Base-by-base conservation (phyloP, 2,888 invertebrate genomes). In the Aporophyla nigra region DNA sequence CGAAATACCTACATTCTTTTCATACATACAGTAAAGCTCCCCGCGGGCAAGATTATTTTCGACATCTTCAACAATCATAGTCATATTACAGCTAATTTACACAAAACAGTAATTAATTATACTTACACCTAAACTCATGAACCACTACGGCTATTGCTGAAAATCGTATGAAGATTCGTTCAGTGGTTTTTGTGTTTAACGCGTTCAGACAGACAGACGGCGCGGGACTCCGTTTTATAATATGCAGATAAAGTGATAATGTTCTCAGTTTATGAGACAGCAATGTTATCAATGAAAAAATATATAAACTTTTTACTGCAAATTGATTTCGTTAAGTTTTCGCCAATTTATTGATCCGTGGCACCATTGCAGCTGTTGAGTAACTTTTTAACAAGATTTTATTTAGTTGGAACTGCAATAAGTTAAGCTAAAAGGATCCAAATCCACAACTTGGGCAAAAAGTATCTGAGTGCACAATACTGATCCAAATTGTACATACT, bases 261-360 rank as follows among this genome's bases (percentile, higher is more conserved):
- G 12, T 49, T 4, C 12, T 21, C 27, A 71, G 12, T 59, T 66
- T 71, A 77, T 49, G 70, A 16, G 58, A 59, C 40, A 0, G 33
- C 12, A n/a, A 33, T 51, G 19, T 27, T 70, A 54, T 49, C 59
- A 65, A 77, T 54, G 24, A 16, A 46, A 53, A 65, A 53, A 58
- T 58, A 21, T 61, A 65, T 40, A 40, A 49, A 21, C 12, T 46
- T 70, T 54, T 49, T 49, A 61, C 66, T 56, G 71, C 43, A 33
- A 33, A 56, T 71, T 46, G 24, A 62, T 56, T 67, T 56, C 49
- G 40, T 58, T 71, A 19, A 51, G 21, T 21, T 67, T 62, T 43
- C 16, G 12, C 14, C n/a, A 71, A 62, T 51, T 78, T 78, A 67
- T 77, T 67, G 56, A 56, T 49, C n/a, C 9, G 46, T 74, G 49